These are phyloP conservation scores for Mirza zaza DNA, from an alignment of 2,113 vertebrate genomes.

Conservation along the genomic window DNA sequence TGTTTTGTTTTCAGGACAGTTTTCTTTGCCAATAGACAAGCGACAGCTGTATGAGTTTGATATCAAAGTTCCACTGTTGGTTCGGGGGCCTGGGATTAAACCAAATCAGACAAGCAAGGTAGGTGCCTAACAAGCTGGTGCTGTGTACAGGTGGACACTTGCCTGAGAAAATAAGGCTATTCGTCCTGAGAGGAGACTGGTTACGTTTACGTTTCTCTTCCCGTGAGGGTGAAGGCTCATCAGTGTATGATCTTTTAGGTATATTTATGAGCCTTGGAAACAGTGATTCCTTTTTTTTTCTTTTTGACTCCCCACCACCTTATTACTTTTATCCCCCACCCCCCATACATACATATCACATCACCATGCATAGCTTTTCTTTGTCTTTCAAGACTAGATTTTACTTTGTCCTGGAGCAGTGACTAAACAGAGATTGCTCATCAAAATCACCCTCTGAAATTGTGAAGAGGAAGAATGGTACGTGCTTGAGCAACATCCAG, in stretches of 20 bases:
- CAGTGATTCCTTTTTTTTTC: not conserved
- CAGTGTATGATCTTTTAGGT: not conserved
- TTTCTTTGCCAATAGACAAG: constrained; percentile 97
- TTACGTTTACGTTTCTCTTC: not conserved
- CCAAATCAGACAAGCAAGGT: constrained; percentile 94
- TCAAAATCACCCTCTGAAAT: not conserved
- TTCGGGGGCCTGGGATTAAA: constrained; percentile 95
- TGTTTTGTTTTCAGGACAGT: constrained; percentile 89
- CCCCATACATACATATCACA: fast-evolving
- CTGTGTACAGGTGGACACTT: not conserved
- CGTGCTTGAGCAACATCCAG: not conserved
- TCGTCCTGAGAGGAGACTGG: not conserved
- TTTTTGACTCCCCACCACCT: not conserved
- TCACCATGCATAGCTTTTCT: not conserved
- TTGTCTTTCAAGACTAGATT: not conserved
- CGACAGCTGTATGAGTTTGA: constrained; percentile 98
- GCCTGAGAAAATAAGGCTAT: not conserved
- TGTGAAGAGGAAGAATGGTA: not conserved
- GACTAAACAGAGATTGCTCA: not conserved
- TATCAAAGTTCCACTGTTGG: constrained; percentile 96
- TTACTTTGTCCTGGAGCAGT: not conserved
- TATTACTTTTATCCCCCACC: not conserved
- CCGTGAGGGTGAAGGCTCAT: not conserved
- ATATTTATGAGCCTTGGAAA: not conserved
- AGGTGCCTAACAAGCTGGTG: constrained; percentile 17